These are phyloP conservation scores for Antitype chi DNA, from an alignment of 2,888 invertebrate species.

Conservation along the genomic window DNA sequence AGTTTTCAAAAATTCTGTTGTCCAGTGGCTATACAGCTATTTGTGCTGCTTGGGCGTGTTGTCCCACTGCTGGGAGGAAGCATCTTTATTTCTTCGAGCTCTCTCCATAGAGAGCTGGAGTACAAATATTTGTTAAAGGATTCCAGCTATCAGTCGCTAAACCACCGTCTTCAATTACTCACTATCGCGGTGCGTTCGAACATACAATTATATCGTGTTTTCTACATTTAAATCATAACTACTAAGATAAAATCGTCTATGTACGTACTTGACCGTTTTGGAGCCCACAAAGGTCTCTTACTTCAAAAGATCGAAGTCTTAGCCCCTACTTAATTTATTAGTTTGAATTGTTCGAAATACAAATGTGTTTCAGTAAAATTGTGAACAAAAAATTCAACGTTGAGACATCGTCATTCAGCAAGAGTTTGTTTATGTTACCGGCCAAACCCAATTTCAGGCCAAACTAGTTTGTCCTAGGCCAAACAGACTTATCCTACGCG, in stretches of 20 bases:
- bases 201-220: background rate
- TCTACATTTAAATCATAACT: background rate
- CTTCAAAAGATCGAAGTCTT: conserved; percentile 13
- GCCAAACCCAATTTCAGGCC: too few species aligned
- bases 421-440: background rate
- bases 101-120: background rate
- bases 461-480: too few species aligned
- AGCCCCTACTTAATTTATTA: conserved; percentile 32
- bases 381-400: too few species aligned
- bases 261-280: conserved; percentile 14
- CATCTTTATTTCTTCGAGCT: background rate
- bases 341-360: conserved; percentile 7
- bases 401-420: background rate
- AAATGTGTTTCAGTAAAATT: background rate
- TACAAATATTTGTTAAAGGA: background rate
- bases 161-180: too few species aligned
- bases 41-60: too few species aligned
- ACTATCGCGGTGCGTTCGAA: background rate
- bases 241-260: background rate
- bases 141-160: background rate
- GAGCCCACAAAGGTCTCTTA: conserved; percentile 1
- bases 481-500: too few species aligned
- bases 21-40: too few species aligned
- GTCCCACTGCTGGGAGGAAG: background rate
- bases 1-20: too few species aligned